Conservation (phyloP, 2,888 invertebrate species). For the Tenthredo mesomela region DNA sequence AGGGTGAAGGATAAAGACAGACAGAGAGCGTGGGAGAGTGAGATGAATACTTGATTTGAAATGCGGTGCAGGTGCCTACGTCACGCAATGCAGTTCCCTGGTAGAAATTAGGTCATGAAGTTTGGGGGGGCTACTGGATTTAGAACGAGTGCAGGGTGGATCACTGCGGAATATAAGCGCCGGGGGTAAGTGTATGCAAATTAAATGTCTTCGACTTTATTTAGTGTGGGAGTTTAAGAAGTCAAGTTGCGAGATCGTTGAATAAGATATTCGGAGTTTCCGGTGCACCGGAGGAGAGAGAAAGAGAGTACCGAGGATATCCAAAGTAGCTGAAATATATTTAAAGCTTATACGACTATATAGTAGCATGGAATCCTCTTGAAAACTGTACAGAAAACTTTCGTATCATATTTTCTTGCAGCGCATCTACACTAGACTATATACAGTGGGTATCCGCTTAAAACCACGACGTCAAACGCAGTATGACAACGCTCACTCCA, state of each 20-base stretch:
- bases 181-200: slow-evolving; percentile 67
- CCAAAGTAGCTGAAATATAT: slow-evolving; percentile 50
- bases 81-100: slow-evolving; percentile 67
- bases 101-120: slow-evolving; percentile 69
- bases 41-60: slow-evolving; percentile 61
- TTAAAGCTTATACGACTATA: slow-evolving; percentile 40
- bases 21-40: slow-evolving; percentile 37
- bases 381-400: slow-evolving; percentile 47
- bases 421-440: background rate
- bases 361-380: slow-evolving; percentile 29
- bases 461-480: slow-evolving; percentile 25
- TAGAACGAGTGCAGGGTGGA: slow-evolving; percentile 51
- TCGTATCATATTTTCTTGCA: slow-evolving; percentile 38
- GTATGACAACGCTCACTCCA: slow-evolving; percentile 22
- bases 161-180: slow-evolving; percentile 50
- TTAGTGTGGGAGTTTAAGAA: slow-evolving; percentile 65
- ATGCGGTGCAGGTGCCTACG: slow-evolving; percentile 67
- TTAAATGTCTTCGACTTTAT: slow-evolving; percentile 69
- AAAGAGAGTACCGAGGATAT: background rate
- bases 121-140: slow-evolving; percentile 66
- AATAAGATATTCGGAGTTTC: slow-evolving; percentile 34
- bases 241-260: slow-evolving; percentile 44
- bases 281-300: background rate
- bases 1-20: background rate
- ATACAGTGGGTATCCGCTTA: background rate